Evolutionary conservation across 2,888 invertebrate species (phyloP), one percentile per base, ranked within the genome.

Genomic region (Phengaris alcon): DNA sequence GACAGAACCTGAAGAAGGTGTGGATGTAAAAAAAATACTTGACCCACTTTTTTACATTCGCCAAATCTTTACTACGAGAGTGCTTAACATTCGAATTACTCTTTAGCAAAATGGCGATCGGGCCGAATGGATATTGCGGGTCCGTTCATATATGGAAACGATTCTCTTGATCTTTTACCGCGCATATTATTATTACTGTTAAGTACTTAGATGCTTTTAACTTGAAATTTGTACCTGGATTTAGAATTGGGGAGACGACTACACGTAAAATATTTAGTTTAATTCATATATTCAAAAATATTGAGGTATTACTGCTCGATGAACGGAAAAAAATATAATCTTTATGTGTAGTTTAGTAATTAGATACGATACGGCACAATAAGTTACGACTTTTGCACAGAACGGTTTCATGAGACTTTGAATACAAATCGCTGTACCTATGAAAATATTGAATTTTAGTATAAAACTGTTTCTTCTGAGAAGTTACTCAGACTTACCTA

Each of bases 51-150:
- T 77, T 76, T 75, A 75, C 74, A 70, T 73, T 15, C 75, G 75
- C 75, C 75, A 77, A 79, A 78, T 78, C 79, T 78, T 78, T 77
- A 68, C 68, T 57, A 68, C 57, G 74, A 76, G 79, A 54, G 78
- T 76, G 70, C 78, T 77, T 73, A 70, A 54, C 77, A 75, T 78
- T 77, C 78, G 78, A 75, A 79, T 76, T 79, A 79, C 78, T 76
- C 77, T 77, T 76, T 77, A 79, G 64, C 76, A 64, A 78, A 78
- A 78, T 75, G 76, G 68, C 75, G 76, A 69, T 57, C 54, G 76
- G 76, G 10, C n/a, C 10, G 54, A 72, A 13, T 72, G 52, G 72
- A 72, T 72, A 72, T 70, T 48, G 22, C 10, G 48, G 64, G 35
- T 2, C 46, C 69, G n/a, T 15, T 70, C 51, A 69, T 70, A 64